Percentiles rank a stretch among this genome's conserved stretches.
phyloP scores from a whole-genome alignment of 2,113 vertebrate species.

The Oreochromis niloticus region DNA sequence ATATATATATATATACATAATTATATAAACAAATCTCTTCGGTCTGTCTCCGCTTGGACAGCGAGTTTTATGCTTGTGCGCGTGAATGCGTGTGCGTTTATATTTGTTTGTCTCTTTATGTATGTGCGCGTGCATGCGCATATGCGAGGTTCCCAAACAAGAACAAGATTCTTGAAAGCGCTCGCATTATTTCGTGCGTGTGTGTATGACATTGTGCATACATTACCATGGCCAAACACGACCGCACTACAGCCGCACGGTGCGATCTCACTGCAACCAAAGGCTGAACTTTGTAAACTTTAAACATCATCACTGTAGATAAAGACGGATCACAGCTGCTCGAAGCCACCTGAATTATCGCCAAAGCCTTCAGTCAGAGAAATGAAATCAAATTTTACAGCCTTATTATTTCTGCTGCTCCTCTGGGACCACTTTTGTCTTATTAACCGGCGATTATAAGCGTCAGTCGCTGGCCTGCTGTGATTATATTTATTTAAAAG shows the following conservation, averaged over 20 bases:
- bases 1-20: too few relatives aligned
- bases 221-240: background rate
- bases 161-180: conserved; percentile 14
- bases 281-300: background rate
- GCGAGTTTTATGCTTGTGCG: background rate
- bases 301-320: background rate
- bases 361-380: background rate
- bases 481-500: background rate
- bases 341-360: background rate
- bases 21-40: background rate
- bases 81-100: background rate
- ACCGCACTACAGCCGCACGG: background rate
- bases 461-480: background rate
- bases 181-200: conserved; percentile 5
- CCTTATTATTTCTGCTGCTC: background rate
- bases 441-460: background rate
- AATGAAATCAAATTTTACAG: background rate
- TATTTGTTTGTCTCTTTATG: background rate
- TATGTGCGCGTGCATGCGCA: background rate
- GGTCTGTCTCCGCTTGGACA: conserved; percentile 11
- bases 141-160: background rate
- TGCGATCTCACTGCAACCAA: background rate
- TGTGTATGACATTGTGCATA: conserved; percentile 6
- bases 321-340: background rate
- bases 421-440: background rate